Conservation (phyloP, 2,888 invertebrate species). For the Agrotis exclamationis region DNA sequence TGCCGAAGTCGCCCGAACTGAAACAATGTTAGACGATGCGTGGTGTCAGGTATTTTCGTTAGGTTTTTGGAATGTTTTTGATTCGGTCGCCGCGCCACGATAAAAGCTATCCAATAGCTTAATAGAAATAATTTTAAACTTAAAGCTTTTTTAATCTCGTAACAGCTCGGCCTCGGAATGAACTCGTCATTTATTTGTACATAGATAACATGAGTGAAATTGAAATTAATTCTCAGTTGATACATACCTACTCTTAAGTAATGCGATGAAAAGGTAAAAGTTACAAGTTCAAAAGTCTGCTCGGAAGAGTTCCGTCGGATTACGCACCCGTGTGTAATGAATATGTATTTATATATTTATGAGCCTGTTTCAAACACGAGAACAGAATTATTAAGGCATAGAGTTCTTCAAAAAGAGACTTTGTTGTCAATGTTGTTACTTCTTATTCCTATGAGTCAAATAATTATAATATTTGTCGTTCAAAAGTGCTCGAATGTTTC, state of each 20-base stretch:
- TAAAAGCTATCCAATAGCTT: too few relatives aligned
- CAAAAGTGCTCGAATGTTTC: background rate
- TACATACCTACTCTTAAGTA: too few relatives aligned
- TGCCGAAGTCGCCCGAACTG: too few relatives aligned
- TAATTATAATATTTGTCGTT: background rate
- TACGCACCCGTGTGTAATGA: background rate
- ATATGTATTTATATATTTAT: background rate
- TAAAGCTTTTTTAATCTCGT: too few relatives aligned
- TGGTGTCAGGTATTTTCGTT: too few relatives aligned
- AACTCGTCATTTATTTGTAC: too few relatives aligned
- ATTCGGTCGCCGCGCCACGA: too few relatives aligned
- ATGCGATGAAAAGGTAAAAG: slow-evolving; percentile 26
- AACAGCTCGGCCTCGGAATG: too few relatives aligned
- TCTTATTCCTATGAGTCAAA: slow-evolving; percentile 13
- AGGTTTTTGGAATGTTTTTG: too few relatives aligned
- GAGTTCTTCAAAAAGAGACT: slow-evolving; percentile 16
- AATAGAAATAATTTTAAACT: too few relatives aligned
- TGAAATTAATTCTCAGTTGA: slow-evolving; percentile 2
- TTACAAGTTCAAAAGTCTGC: slow-evolving; percentile 20
- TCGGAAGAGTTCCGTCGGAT: slow-evolving; percentile 19
- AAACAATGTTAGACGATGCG: too few relatives aligned
- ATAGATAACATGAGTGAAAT: background rate
- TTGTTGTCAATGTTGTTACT: slow-evolving; percentile 15
- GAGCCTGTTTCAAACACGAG: slow-evolving; percentile 17
- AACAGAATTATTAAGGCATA: slow-evolving; percentile 16